Base-by-base conservation (phyloP, 2,888 invertebrate species). In the Lochmaea crataegi region DNA sequence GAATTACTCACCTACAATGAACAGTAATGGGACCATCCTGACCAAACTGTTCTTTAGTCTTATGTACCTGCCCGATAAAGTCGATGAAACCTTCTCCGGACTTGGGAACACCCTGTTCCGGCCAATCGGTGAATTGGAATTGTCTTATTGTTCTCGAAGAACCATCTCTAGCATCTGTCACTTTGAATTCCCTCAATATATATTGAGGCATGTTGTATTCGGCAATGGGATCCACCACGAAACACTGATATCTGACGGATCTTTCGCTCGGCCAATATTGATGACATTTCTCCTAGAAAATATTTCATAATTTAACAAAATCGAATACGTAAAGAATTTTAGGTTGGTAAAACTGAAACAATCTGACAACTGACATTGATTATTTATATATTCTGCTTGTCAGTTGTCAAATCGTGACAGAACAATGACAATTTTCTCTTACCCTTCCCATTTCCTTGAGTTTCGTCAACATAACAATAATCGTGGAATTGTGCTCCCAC, bases 121-220 rank as follows among this genome's bases (percentile, higher is more conserved):
- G 97, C 97, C 97, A 97, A 87, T 97, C 97, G 73, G 95, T 96
- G 88, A 97, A 97, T 85, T 97, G 98, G 90, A 98, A 98, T 87
- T 98, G 98, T 68, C 98, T 91, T 51, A 98, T 94, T 38, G 98
- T 98, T 74, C 99, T 90, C 9, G 98, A 97, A 66, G 98, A 96
- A 0, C 98, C 98, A 86, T 99, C 98, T 81, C 98, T 92, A 18
- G 98, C 97, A 87, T 99, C 99, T 71, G 98, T 98, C 71, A 99
- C 95, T 91, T 99, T 99, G 89, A 99, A 99, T 89, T 99, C 99
- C 82, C 99, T 91, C 84, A 99, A 90, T 85, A 99, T 97, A 87
- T 99, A 99, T 87, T 98, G 97, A 42, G 98, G 98, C 98, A 99
- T 99, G 87, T 99, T 98, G 88, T 99, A 99, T 87, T 99, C 99